Base-by-base conservation (phyloP, 2,888 invertebrate species). In the Leptinotarsa juncta region DNA sequence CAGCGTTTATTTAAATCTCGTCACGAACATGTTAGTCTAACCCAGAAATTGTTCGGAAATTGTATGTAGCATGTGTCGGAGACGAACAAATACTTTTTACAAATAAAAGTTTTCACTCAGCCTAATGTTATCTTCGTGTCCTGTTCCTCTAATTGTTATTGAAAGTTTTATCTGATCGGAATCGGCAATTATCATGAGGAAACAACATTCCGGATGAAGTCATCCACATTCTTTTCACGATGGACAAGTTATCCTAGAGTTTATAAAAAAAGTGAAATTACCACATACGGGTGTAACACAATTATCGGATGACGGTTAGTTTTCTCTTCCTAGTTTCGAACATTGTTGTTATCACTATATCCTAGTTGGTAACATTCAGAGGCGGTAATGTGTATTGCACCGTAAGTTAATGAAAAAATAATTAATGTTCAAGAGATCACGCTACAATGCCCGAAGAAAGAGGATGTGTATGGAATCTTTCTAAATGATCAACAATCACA, bases 81-180 rank as follows among this genome's bases (percentile, higher is more conserved):
- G 57, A 23, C 23, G 66, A 67, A 50, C 60, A 60, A 18, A 26
- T 4, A 18, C 49, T 51, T 67, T 67, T 67, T 18, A 67, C 67
- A 49, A 67, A 50, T 53, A 51, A 68, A 49, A 67, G 62, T 70
- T 70, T 62, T 68, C 68, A 67, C 62, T 16, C 20, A 72, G 68
- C 60, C 49, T 65, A 60, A 67, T 72, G 68, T 72, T 62, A 68
- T 72, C 72, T 68, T 32, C 62, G 53, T 20, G 67, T 67, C 42
- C 20, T 60, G 26, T 72, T 67, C 67, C 67, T 72, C 57, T 23
- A 26, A 16, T 67, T 60, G 72, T 42, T 15, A 67, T 51, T 51
- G 67, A 62, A 67, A 67, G 67, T 51, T 49, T 32, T 67, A 72
- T 72, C 67, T 26, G 53, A 51, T 68, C 49, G 42, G 69, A 57